phyloP scores from a whole-genome alignment of 2,888 invertebrate species.

The Melipona bicolor region DNA sequence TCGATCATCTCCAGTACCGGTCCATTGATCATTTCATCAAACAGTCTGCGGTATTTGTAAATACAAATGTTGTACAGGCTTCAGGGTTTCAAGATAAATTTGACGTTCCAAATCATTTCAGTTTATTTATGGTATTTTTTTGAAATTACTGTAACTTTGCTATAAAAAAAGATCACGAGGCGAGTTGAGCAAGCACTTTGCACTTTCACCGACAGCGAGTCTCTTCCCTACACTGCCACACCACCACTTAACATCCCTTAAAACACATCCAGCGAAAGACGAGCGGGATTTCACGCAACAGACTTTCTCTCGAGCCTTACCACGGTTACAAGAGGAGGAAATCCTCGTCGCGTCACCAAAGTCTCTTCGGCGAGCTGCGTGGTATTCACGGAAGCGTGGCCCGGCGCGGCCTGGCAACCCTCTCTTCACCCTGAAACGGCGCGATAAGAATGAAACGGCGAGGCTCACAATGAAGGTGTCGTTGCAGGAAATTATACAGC shows the following conservation, averaged over 20 bases:
- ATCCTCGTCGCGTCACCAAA: conserved; percentile 8
- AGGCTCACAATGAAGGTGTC: conserved; percentile 84
- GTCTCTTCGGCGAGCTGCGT: not conserved
- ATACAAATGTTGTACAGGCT: not conserved
- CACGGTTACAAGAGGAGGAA: not conserved
- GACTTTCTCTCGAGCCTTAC: conserved; percentile 12
- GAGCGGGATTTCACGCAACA: not conserved
- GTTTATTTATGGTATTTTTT: not conserved
- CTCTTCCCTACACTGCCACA: not conserved
- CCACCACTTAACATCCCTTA: not conserved
- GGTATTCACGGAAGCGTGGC: conserved; percentile 40
- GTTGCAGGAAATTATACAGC: conserved; percentile 85
- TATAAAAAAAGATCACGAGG: too few species aligned
- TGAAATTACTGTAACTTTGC: too few species aligned
- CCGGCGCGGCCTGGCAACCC: conserved; percentile 52
- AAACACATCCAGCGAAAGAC: not conserved
- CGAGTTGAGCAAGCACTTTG: too few species aligned
- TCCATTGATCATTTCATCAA: not conserved
- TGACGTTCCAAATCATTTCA: not conserved
- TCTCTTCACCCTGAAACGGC: conserved; percentile 44
- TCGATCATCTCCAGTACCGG: too few species aligned
- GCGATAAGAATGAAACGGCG: conserved; percentile 83
- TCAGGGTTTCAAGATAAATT: not conserved
- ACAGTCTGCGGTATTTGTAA: not conserved
- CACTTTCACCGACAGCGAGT: not conserved